Conservation (phyloP, 2,113 vertebrate species). For the Lycaon pictus region DNA sequence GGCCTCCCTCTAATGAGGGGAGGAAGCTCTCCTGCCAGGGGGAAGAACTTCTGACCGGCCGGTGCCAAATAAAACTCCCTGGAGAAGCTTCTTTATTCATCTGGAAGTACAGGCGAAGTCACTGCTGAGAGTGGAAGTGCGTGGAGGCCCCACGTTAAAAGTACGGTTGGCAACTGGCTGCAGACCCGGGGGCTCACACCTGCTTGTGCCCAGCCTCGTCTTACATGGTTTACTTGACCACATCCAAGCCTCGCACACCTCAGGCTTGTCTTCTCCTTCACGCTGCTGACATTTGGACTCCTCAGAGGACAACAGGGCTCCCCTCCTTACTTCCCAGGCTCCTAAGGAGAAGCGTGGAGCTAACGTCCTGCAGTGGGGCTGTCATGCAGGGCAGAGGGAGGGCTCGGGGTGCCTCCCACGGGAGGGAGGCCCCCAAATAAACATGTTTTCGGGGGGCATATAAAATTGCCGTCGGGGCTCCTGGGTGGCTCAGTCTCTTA, state of each 20-base stretch:
- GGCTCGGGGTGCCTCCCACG: not conserved
- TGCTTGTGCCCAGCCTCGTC: not conserved
- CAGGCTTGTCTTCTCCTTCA: not conserved
- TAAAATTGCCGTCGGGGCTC: not conserved
- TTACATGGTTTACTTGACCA: not conserved
- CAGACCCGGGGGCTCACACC: not conserved
- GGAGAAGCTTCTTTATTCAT: not conserved
- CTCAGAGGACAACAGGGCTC: not conserved
- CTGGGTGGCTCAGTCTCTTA: not conserved
- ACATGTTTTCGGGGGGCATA: not conserved
- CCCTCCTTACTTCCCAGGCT: not conserved
- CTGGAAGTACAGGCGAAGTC: not conserved
- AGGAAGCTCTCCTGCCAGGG: not conserved
- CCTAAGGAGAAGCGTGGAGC: not conserved
- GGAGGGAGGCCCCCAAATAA: not conserved
- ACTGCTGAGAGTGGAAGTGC: not conserved
- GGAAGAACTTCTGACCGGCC: not conserved
- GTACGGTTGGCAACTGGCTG: not conserved
- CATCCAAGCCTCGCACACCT: not conserved
- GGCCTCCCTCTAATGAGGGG: not conserved
- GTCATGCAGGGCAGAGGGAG: not conserved
- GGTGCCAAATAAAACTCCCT: not conserved
- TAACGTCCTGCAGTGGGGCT: not conserved
- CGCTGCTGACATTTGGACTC: not conserved
- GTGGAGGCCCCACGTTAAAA: not conserved